These are phyloP conservation scores for Heliconius hortense DNA, from an alignment of 2,888 invertebrate species.

Conservation along the genomic window DNA sequence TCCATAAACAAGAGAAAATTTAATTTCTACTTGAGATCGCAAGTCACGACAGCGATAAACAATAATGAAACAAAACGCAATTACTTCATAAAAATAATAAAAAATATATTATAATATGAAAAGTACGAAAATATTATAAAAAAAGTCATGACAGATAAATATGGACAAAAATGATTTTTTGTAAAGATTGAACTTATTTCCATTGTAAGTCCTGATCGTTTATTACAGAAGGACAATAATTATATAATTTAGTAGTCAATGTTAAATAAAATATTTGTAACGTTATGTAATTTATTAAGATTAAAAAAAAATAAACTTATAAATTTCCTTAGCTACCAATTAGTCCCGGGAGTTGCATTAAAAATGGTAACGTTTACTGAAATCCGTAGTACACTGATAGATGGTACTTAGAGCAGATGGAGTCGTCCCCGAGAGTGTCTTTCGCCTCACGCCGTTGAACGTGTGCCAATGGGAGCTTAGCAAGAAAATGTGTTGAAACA, in stretches of 20 bases:
- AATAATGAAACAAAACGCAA: neutral
- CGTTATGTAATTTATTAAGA: neutral
- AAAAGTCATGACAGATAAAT: neutral
- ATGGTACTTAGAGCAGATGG: constrained; percentile 74
- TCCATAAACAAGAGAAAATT: constrained; percentile 13
- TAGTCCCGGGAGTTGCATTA: constrained; percentile 63
- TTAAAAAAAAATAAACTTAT: constrained; percentile 20
- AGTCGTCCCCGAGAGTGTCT: constrained; percentile 74
- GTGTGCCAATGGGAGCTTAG: constrained; percentile 71
- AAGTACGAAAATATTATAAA: too few relatives aligned
- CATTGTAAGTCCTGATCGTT: neutral
- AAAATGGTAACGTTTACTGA: constrained; percentile 62
- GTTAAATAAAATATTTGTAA: neutral
- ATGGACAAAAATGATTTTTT: neutral
- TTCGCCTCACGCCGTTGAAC: constrained; percentile 73
- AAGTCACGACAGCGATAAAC: constrained; percentile 12
- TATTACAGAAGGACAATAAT: neutral
- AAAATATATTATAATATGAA: neutral
- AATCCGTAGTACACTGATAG: constrained; percentile 70
- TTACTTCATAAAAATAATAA: neutral
- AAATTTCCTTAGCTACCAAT: constrained; percentile 55
- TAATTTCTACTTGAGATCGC: constrained; percentile 21
- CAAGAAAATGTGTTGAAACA: constrained; percentile 43
- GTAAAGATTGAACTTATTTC: neutral
- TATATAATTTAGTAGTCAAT: neutral